A percentile compares a stretch with the other conserved stretches of the same genome.
These are phyloP conservation scores for Heliconius cydno DNA, from an alignment of 2,888 invertebrate genomes.

Conservation along the genomic window DNA sequence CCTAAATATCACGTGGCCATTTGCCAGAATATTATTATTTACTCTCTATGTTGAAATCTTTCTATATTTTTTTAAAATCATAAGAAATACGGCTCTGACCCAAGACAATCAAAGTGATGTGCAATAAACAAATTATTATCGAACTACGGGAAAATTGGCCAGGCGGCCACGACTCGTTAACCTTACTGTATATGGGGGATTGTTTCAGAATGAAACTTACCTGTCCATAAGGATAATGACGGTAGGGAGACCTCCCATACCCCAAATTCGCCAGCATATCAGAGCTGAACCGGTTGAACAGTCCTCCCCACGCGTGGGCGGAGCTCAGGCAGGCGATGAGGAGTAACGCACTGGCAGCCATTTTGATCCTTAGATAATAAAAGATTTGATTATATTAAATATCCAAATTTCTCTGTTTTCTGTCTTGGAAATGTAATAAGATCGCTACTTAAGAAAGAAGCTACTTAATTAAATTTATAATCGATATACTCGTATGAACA, in stretches of 20 bases:
- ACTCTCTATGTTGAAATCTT: not conserved
- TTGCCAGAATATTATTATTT: not conserved
- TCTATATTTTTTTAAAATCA: not conserved
- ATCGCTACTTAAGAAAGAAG: too few relatives aligned
- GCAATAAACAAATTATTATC: too few relatives aligned
- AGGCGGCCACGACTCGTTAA: too few relatives aligned
- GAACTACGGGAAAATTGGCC: too few relatives aligned
- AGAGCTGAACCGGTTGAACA: slow-evolving; percentile 94
- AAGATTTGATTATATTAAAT: not conserved
- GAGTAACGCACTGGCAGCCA: slow-evolving; percentile 66
- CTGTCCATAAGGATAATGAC: slow-evolving; percentile 76
- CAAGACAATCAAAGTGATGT: too few relatives aligned
- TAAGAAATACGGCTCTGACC: too few relatives aligned
- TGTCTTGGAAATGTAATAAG: too few relatives aligned
- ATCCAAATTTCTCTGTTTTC: too few relatives aligned
- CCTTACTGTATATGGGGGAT: too few relatives aligned
- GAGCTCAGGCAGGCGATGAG: slow-evolving; percentile 65
- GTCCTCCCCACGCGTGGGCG: slow-evolving; percentile 89
- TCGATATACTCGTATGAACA: too few relatives aligned
- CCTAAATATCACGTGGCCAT: not conserved
- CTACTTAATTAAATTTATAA: too few relatives aligned
- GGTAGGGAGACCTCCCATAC: slow-evolving; percentile 84
- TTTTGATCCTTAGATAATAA: slow-evolving; percentile 58
- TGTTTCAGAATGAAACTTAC: slow-evolving; percentile 51
- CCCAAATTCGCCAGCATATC: slow-evolving; percentile 92